These are phyloP conservation scores for Elanus axillaris DNA, from an alignment of 2,113 vertebrate species.

Conservation along the genomic window DNA sequence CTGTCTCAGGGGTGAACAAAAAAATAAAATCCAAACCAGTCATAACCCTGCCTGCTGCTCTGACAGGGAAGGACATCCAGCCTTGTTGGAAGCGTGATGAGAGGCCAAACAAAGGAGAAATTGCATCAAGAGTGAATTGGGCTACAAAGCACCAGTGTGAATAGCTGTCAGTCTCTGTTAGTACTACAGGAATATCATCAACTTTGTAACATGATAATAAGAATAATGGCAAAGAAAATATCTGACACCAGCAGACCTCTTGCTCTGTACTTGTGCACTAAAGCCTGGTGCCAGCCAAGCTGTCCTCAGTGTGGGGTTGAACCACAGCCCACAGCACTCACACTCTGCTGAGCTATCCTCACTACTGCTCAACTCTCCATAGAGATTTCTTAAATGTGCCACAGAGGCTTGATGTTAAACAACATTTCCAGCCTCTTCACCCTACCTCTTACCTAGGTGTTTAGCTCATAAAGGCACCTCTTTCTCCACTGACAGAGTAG, in stretches of 20 bases:
- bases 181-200: neutral
- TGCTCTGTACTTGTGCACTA: neutral
- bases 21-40: neutral
- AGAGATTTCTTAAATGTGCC: neutral
- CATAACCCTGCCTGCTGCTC: neutral
- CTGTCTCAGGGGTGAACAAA: neutral
- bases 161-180: neutral
- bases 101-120: neutral
- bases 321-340: neutral
- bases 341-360: neutral
- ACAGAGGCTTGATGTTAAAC: neutral
- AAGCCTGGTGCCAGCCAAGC: neutral
- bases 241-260: neutral
- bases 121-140: neutral
- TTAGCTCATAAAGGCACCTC: neutral
- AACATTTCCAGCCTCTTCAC: neutral
- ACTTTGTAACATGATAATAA: neutral
- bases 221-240: neutral
- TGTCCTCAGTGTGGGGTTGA: neutral
- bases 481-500: neutral
- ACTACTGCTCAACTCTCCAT: neutral
- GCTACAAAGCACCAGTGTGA: neutral
- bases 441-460: neutral
- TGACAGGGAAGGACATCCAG: neutral
- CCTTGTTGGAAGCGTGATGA: neutral